phyloP scores from a whole-genome alignment of 2,888 invertebrate species.

The Drosophila melanocephala region DNA sequence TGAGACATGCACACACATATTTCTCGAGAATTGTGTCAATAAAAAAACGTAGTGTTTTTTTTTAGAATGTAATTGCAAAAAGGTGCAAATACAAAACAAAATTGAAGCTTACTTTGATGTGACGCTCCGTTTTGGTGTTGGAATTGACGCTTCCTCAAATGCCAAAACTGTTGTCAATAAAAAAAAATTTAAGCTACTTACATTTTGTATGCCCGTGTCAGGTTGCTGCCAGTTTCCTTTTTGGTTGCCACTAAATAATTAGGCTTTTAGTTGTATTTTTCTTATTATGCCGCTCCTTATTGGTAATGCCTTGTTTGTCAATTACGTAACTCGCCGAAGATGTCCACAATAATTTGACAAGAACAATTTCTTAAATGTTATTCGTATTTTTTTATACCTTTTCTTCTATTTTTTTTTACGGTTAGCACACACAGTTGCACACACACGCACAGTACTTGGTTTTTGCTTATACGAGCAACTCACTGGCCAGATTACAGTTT shows the following conservation, averaged over 20 bases:
- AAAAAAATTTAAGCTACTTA: conserved; percentile 51
- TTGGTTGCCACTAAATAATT: conserved; percentile 36
- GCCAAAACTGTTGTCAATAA: conserved; percentile 40
- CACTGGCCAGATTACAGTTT: conserved; percentile 34
- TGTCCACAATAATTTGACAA: conserved; percentile 35
- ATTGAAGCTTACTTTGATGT: conserved; percentile 1
- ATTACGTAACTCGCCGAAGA: conserved; percentile 62
- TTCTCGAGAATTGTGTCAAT: conserved; percentile 41
- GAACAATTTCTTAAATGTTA: conserved; percentile 27
- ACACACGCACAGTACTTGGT: conserved; percentile 51
- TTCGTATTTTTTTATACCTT: neutral
- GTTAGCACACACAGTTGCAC: conserved; percentile 44
- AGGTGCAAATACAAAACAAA: conserved; percentile 26
- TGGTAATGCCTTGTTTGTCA: conserved; percentile 46
- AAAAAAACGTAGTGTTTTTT: conserved; percentile 35
- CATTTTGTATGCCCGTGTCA: conserved; percentile 39
- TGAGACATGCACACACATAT: conserved; percentile 51
- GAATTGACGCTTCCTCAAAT: conserved; percentile 58
- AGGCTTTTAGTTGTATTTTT: conserved; percentile 30
- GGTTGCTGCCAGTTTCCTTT: conserved; percentile 64
- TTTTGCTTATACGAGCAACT: conserved; percentile 26
- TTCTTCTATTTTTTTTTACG: conserved; percentile 4
- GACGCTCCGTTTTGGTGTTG: conserved; percentile 45
- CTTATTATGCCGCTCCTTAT: conserved; percentile 52
- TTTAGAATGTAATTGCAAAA: conserved; percentile 60